phyloP scores from a whole-genome alignment of 2,797 vertebrate genomes.

The Anisognathus igniventris region DNA sequence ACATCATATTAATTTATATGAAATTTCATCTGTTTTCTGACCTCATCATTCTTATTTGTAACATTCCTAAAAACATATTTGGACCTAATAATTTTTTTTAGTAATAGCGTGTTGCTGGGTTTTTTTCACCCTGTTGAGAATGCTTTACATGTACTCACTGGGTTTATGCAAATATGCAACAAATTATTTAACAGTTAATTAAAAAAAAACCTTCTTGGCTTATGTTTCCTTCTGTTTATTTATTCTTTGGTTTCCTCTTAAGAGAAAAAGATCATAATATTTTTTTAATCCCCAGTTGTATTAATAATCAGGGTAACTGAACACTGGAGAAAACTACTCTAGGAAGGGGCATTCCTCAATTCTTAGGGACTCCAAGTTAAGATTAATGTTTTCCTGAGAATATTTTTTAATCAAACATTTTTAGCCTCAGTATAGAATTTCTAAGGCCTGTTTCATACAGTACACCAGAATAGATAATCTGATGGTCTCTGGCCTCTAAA shows the following conservation, averaged over 20 bases:
- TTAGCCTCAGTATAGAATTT: not conserved
- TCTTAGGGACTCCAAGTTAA: not conserved
- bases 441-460: not conserved
- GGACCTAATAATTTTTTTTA: not conserved
- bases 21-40: not conserved
- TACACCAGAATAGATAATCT: not conserved
- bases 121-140: not conserved
- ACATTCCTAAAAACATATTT: not conserved
- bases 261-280: not conserved
- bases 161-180: not conserved
- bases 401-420: not conserved
- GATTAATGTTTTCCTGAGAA: not conserved
- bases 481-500: not conserved
- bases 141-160: not conserved
- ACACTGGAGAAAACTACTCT: not conserved
- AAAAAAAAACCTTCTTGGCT: not conserved
- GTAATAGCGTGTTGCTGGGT: fast-evolving
- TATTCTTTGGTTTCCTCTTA: not conserved
- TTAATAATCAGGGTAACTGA: not conserved
- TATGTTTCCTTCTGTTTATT: not conserved
- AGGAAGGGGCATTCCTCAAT: not conserved
- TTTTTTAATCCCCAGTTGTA: not conserved
- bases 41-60: not conserved
- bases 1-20: not conserved
- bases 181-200: not conserved